Base-by-base conservation (phyloP, 2,113 vertebrate genomes). In the Brachypteracias leptosomus region DNA sequence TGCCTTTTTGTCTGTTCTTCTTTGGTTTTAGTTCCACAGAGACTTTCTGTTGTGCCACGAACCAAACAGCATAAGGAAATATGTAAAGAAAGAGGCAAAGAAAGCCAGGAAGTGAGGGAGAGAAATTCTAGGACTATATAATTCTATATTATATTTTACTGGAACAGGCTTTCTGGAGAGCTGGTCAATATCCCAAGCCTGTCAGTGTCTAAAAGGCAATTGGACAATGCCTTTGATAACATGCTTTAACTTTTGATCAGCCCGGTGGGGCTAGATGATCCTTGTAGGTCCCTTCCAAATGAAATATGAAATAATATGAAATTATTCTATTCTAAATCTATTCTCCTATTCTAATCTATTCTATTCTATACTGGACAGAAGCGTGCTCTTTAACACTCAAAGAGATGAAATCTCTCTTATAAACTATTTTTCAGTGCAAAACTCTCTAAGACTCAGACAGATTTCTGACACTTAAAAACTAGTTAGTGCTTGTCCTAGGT, bases 41-140 rank as follows among this genome's bases (percentile, higher is more conserved):
- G 91, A 57, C 22, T 57, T 79, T 73, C 73, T 95, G 93, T 90
- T 89, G 73, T 88, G 81, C 71, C 62, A 51, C 54, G 62, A 88
- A 91, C 68, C 35, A 82, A 91, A 68, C 11, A 91, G 62, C 35
- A 84, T 73, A 90, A 94, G 26, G 31, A 95, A 92, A 88, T 78
- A 47, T 40, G 44, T 72, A 68, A 90, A 90, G 65, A 94, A 86
- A 21, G 31, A 81, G 54, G 62, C 42, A 63, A 89, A 81, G 47
- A 55, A 81, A 92, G 10, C 3, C 51, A 72, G 36, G 26, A 77
- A 68, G 17, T 46, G 47, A 71, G 22, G 1, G 6, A 67, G 22
- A 78, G 13, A 67, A 66, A 58, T 67, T 82, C 29, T 29, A 46
- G 33, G 33, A 54, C 25, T 77, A 46, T 40, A 44, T 44, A 82